Evolutionary conservation across 2,888 invertebrate genomes (phyloP).

Genomic region (Hemistola chrysoprasaria): DNA sequence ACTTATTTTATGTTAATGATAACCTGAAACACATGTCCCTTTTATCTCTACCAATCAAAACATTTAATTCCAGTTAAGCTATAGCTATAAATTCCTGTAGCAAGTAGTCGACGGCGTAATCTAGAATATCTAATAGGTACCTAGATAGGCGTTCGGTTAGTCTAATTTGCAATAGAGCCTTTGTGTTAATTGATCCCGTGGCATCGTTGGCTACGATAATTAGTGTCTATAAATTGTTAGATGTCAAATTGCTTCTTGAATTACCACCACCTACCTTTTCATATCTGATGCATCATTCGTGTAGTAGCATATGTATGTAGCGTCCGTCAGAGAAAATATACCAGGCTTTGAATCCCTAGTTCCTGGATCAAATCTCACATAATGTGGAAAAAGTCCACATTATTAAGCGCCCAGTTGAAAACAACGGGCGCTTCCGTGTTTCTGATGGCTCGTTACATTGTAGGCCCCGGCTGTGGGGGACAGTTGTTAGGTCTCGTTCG

Average conservation of each 20-base stretch:
- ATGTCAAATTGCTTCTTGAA: conserved; percentile 65
- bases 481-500: no score
- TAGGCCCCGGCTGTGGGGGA: no score
- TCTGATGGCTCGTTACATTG: no score
- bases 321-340: no score
- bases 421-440: no score
- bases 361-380: no score
- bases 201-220: conserved; percentile 72
- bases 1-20: no score
- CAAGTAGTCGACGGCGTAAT: conserved; percentile 47
- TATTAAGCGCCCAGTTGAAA: no score
- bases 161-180: conserved; percentile 76
- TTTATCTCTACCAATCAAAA: conserved; percentile 30
- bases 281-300: conserved; percentile 39
- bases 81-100: conserved; percentile 37
- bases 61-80: conserved; percentile 39
- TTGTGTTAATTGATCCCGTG: conserved; percentile 76
- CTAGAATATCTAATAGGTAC: conserved; percentile 59
- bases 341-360: no score
- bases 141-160: conserved; percentile 60
- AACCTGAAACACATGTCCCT: background rate
- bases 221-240: conserved; percentile 79
- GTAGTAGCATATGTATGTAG: no score
- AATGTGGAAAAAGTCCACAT: no score
- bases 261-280: conserved; percentile 53